Evolutionary conservation across 1,140 invertebrate species (phyloP).

Genomic region (Tribolium castaneum): DNA sequence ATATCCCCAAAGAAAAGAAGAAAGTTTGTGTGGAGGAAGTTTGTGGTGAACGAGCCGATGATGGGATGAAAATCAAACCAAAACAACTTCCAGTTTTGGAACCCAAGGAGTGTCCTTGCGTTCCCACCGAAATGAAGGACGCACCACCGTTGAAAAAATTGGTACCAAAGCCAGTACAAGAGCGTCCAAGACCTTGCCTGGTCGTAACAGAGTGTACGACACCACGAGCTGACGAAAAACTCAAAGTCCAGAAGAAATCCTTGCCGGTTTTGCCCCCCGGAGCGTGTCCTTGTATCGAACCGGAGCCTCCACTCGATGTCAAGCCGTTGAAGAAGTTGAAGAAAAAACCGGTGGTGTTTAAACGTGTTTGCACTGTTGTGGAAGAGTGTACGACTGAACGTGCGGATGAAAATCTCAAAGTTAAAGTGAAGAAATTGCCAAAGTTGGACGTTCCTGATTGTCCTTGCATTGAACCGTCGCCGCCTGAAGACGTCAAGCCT

Average conservation of each 20-base stretch:
- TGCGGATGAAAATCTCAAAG: background rate
- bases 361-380: slow-evolving; percentile 37
- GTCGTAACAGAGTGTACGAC: background rate
- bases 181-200: background rate
- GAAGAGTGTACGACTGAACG: slow-evolving; percentile 23
- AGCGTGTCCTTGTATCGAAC: background rate
- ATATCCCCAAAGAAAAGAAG: background rate
- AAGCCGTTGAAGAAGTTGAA: background rate
- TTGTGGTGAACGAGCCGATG: slow-evolving; percentile 36
- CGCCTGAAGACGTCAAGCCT: background rate
- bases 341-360: background rate
- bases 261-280: background rate
- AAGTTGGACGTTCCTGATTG: slow-evolving; percentile 23
- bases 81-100: slow-evolving; percentile 37
- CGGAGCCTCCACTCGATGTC: background rate
- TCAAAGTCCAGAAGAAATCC: slow-evolving; percentile 30
- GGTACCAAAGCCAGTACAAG: background rate
- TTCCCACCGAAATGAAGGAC: background rate
- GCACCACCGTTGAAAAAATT: slow-evolving; percentile 8
- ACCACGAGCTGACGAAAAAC: slow-evolving; percentile 15
- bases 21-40: slow-evolving; percentile 19
- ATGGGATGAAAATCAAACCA: slow-evolving; percentile 15
- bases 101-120: slow-evolving; percentile 3
- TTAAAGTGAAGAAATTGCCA: slow-evolving; percentile 18
- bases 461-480: slow-evolving; percentile 8